Evolutionary conservation across 2,888 invertebrate species (phyloP).

Genomic region (Eurytoma californica): DNA sequence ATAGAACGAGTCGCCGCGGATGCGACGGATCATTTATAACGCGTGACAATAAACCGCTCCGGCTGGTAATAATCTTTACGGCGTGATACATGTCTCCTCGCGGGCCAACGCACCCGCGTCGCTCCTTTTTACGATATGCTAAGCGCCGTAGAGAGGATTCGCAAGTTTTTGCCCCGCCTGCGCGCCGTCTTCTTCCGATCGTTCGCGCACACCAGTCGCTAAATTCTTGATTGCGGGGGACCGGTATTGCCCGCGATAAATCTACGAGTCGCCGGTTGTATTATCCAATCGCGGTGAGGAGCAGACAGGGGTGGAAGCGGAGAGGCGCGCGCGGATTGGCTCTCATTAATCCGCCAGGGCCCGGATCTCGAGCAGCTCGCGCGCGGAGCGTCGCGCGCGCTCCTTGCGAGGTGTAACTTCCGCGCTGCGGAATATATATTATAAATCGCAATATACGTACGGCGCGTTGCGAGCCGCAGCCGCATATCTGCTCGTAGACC

Average conservation of each 20-base stretch:
- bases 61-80: constrained; percentile 72
- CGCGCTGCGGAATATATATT: constrained; percentile 63
- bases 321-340: constrained; percentile 70
- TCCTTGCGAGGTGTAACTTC: constrained; percentile 55
- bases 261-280: background rate
- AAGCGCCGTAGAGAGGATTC: constrained; percentile 62
- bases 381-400: constrained; percentile 24
- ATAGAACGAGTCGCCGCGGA: constrained; percentile 53
- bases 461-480: constrained; percentile 58
- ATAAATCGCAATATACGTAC: constrained; percentile 71
- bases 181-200: constrained; percentile 2
- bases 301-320: constrained; percentile 64
- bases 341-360: constrained; percentile 74
- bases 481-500: constrained; percentile 67
- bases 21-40: constrained; percentile 72
- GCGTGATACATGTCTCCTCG: constrained; percentile 64
- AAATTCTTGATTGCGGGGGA: background rate
- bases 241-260: background rate
- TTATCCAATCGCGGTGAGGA: constrained; percentile 30
- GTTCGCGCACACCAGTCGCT: background rate
- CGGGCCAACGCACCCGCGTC: constrained; percentile 43
- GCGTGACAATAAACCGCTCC: constrained; percentile 73
- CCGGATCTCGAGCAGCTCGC: constrained; percentile 59
- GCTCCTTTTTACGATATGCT: constrained; percentile 69
- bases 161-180: constrained; percentile 57